These are phyloP conservation scores for Rhadina sibilatrix DNA, from an alignment of 2,113 vertebrate genomes.

Conservation along the genomic window DNA sequence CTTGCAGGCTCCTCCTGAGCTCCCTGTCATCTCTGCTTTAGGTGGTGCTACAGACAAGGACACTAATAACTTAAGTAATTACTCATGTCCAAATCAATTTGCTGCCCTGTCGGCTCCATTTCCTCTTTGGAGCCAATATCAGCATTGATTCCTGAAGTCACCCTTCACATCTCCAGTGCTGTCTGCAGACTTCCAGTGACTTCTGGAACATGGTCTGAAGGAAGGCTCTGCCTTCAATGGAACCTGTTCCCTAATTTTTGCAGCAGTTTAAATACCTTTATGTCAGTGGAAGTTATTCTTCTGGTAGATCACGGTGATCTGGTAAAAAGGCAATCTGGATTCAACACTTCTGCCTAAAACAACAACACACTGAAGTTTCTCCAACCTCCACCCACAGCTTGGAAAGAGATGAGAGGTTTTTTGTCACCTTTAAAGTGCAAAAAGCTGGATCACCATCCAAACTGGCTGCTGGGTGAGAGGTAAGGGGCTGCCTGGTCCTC, in stretches of 20 bases:
- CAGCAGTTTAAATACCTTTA: neutral
- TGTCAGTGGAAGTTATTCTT: neutral
- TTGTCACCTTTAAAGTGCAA: neutral
- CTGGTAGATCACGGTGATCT: neutral
- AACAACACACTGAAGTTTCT: neutral
- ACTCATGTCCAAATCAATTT: slow-evolving; percentile 36
- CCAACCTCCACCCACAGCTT: neutral
- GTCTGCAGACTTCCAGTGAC: neutral
- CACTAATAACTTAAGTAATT: slow-evolving; percentile 54
- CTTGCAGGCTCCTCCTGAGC: neutral
- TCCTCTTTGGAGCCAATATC: neutral
- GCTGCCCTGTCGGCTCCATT: neutral
- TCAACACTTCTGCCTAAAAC: neutral
- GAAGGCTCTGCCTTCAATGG: neutral
- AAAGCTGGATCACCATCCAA: accelerated
- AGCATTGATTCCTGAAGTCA: slow-evolving; percentile 3
- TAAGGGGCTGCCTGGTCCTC: neutral
- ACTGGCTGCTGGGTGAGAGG: neutral
- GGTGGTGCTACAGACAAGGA: neutral
- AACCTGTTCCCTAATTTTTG: neutral
- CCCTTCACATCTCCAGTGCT: neutral
- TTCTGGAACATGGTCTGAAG: neutral
- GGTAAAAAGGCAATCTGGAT: neutral
- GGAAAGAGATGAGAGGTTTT: neutral
- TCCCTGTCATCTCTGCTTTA: neutral